phyloP scores from a whole-genome alignment of 2,797 vertebrate genomes.

The Syncerus caffer region DNA sequence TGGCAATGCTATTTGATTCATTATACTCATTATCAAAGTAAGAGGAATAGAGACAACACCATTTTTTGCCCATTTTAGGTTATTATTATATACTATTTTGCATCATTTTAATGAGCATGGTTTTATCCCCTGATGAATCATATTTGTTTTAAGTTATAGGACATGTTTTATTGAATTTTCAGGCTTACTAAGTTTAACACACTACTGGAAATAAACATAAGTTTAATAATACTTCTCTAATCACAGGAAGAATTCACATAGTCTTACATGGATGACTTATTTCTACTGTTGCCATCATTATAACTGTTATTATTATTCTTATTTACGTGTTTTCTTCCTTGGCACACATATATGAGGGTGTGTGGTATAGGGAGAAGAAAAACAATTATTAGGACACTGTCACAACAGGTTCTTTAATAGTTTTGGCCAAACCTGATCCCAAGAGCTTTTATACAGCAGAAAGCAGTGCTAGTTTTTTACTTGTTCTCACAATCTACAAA shows the following conservation, averaged over 20 bases:
- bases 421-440: neutral
- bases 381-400: neutral
- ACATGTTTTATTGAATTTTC: neutral
- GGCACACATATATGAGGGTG: neutral
- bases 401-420: neutral
- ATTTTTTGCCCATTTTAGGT: neutral
- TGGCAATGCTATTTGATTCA: neutral
- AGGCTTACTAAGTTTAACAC: neutral
- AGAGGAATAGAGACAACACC: neutral
- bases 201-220: neutral
- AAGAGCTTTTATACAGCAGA: neutral
- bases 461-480: neutral
- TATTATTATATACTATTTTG: neutral
- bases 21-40: neutral
- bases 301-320: neutral
- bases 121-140: neutral
- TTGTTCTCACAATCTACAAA: neutral
- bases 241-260: neutral
- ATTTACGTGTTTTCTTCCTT: neutral
- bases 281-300: neutral
- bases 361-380: neutral
- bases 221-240: neutral
- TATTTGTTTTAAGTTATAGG: neutral
- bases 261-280: neutral
- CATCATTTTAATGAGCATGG: neutral